Conservation (phyloP, 64 coral and sea anemone genomes). For the Stylophora pistillata region DNA sequence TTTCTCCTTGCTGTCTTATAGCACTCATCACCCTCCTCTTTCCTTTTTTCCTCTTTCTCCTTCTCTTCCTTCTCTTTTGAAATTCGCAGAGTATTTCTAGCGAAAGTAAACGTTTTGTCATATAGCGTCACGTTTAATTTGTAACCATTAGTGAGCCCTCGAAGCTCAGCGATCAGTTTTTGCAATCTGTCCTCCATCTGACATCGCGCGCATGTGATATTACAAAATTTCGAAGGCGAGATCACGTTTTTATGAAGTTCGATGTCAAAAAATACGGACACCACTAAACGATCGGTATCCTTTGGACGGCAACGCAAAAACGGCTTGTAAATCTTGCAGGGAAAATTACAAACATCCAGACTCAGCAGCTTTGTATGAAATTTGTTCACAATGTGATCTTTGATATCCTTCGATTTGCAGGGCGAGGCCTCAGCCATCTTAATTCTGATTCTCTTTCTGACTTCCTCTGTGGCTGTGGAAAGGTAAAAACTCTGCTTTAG, state of each 20-base stretch:
- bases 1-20: slow-evolving; percentile 29
- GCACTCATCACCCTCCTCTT: neutral
- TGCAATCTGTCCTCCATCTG: slow-evolving; percentile 70
- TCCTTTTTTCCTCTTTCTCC: too few relatives aligned
- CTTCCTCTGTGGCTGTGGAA: neutral
- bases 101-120: slow-evolving; percentile 53
- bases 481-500: neutral
- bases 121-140: slow-evolving; percentile 69
- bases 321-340: slow-evolving; percentile 52
- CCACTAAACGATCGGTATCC: neutral
- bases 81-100: slow-evolving; percentile 36
- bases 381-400: slow-evolving; percentile 37
- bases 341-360: slow-evolving; percentile 58
- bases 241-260: slow-evolving; percentile 41
- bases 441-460: neutral
- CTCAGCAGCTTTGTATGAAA: slow-evolving; percentile 51
- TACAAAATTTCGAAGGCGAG: slow-evolving; percentile 60
- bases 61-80: neutral
- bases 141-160: slow-evolving; percentile 29
- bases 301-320: slow-evolving; percentile 32
- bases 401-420: neutral
- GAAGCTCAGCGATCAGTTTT: slow-evolving; percentile 63
- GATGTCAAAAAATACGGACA: slow-evolving; percentile 69
- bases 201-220: slow-evolving; percentile 69
- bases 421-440: neutral